Percentiles rank a stretch among this genome's conserved stretches.
Evolutionary conservation across 1,140 invertebrate species (phyloP).

Genomic region (Dinoponera quadriceps): DNA sequence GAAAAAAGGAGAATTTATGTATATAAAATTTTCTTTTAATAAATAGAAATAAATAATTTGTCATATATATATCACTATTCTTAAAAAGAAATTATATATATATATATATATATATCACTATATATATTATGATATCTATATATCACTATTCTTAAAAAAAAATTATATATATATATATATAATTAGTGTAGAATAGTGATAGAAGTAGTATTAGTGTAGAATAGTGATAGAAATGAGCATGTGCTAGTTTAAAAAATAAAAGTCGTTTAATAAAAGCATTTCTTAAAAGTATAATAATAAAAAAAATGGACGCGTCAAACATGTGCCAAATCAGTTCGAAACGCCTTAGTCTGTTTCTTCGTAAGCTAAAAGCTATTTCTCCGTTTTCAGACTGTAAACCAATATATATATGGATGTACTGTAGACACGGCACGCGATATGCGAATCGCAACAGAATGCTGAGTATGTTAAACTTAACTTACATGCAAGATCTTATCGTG

Average conservation of each 20-base stretch:
- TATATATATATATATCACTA: too few species aligned
- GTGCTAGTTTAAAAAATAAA: background rate
- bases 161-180: too few species aligned
- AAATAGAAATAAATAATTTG: too few species aligned
- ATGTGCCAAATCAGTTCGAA: background rate
- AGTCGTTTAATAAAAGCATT: background rate
- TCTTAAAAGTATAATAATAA: background rate
- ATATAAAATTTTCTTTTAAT: too few species aligned
- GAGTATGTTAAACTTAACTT: conserved; percentile 71
- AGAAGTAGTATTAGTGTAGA: too few species aligned
- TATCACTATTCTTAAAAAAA: too few species aligned
- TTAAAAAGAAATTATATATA: too few species aligned
- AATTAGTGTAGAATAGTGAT: too few species aligned
- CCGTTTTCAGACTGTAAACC: conserved; percentile 75
- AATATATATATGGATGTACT: conserved; percentile 79
- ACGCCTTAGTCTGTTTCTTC: background rate
- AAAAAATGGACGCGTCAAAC: background rate
- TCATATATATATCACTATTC: too few species aligned
- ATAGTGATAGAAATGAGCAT: too few species aligned
- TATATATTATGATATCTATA: too few species aligned
- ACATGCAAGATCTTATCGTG: conserved; percentile 76
- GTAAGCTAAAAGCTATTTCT: background rate
- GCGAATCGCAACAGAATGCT: conserved; percentile 70
- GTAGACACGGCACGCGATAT: conserved; percentile 81
- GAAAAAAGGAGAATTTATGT: too few species aligned